Evolutionary conservation across 2,797 vertebrate genomes (phyloP).

Genomic region (Dendrocincla fuliginosa): DNA sequence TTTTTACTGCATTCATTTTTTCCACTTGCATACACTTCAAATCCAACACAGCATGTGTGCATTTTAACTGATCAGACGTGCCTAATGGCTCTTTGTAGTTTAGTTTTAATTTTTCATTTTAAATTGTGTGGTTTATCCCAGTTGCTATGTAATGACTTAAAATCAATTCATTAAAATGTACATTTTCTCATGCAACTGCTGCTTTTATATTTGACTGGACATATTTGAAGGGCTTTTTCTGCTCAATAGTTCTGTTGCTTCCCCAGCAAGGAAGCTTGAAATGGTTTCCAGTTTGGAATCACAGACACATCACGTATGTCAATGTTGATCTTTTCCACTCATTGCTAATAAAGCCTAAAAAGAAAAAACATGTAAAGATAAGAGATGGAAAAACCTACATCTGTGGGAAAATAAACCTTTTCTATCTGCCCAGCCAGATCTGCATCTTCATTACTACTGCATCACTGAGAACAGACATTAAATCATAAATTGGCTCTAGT

Average conservation of each 20-base stretch:
- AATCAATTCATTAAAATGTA: neutral
- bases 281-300: neutral
- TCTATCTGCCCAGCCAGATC: slow-evolving; percentile 7
- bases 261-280: neutral
- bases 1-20: neutral
- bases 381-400: slow-evolving; percentile 1
- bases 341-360: slow-evolving; percentile 26
- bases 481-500: neutral
- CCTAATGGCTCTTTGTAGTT: neutral
- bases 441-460: slow-evolving; percentile 42
- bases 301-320: neutral
- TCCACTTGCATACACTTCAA: neutral
- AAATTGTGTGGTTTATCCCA: neutral
- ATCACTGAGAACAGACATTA: slow-evolving; percentile 1
- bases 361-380: neutral
- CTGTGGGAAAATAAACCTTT: slow-evolving; percentile 20
- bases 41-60: neutral
- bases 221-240: neutral
- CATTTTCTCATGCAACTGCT: neutral
- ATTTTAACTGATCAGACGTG: neutral
- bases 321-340: slow-evolving; percentile 36
- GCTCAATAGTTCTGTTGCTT: neutral
- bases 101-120: neutral
- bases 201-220: neutral
- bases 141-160: neutral